phyloP scores from a whole-genome alignment of 2,797 vertebrate genomes.

The Peromyscus eremicus region DNA sequence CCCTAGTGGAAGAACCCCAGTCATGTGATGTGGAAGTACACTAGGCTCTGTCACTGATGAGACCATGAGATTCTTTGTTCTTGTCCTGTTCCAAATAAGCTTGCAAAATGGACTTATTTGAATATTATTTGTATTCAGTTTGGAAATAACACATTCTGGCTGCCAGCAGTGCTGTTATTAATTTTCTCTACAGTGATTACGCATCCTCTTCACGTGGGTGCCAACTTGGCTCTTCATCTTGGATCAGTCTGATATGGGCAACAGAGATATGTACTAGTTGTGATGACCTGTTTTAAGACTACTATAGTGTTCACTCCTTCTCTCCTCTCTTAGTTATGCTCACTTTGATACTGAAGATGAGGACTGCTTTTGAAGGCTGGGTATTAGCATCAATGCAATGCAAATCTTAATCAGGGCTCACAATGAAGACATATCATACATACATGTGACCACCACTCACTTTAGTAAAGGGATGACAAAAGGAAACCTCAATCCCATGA shows the following conservation, averaged over 20 bases:
- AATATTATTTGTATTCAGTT: background rate
- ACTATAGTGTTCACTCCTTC: rapidly evolving
- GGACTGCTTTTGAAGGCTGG: rapidly evolving
- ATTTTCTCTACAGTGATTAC: background rate
- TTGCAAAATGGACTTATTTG: background rate
- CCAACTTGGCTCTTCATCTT: background rate
- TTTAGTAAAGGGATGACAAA: background rate
- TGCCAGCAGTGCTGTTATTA: background rate
- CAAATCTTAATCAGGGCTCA: background rate
- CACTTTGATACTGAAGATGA: rapidly evolving
- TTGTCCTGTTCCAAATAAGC: background rate
- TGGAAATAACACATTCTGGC: background rate
- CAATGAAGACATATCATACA: rapidly evolving
- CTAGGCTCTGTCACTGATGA: background rate
- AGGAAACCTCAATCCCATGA: background rate
- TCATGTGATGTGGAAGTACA: background rate
- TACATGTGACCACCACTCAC: background rate
- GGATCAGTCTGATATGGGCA: background rate
- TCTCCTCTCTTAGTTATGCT: background rate
- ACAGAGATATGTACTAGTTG: background rate
- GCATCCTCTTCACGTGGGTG: background rate
- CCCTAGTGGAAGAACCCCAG: background rate
- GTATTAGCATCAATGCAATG: background rate
- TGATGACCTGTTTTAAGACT: background rate
- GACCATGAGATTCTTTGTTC: background rate